Evolutionary conservation across 2,888 invertebrate genomes (phyloP).

Genomic region (Zhuqinia jingwanae): DNA sequence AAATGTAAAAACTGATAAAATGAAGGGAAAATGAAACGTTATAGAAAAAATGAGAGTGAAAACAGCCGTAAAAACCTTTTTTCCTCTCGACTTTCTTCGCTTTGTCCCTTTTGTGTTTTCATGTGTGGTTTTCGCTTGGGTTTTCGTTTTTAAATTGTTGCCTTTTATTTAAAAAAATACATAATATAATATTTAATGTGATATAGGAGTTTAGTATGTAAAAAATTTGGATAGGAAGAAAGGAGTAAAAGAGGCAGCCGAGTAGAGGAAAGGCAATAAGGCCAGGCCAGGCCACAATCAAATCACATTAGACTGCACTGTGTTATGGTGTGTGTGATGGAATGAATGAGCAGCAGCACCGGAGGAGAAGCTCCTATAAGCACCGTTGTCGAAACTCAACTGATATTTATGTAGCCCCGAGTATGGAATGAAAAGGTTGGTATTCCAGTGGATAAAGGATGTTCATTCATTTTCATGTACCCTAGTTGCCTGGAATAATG

Average conservation of each 20-base stretch:
- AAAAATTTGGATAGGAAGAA: background rate
- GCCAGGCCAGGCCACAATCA: background rate
- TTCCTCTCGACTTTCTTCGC: too few relatives aligned
- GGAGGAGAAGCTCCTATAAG: conserved; percentile 37
- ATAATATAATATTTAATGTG: background rate
- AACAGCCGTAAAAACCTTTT: too few relatives aligned
- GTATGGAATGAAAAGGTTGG: conserved; percentile 28
- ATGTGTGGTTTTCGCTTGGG: too few relatives aligned
- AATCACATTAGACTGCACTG: conserved; percentile 11
- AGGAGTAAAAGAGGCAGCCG: background rate
- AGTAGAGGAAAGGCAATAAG: background rate
- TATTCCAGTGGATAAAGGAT: too few relatives aligned
- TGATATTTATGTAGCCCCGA: conserved; percentile 35
- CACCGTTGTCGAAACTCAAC: conserved; percentile 37
- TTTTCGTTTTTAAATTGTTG: background rate
- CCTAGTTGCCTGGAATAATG: too few relatives aligned
- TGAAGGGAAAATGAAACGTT: too few relatives aligned
- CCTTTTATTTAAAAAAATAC: background rate
- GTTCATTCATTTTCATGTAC: too few relatives aligned
- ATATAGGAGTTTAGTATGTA: background rate
- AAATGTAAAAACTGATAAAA: background rate
- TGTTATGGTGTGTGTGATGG: background rate
- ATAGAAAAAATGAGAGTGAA: too few relatives aligned
- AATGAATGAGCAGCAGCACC: conserved; percentile 11
- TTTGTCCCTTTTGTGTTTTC: too few relatives aligned